These are phyloP conservation scores for Tiphia femorata DNA, from an alignment of 2,888 invertebrate species.

Conservation along the genomic window DNA sequence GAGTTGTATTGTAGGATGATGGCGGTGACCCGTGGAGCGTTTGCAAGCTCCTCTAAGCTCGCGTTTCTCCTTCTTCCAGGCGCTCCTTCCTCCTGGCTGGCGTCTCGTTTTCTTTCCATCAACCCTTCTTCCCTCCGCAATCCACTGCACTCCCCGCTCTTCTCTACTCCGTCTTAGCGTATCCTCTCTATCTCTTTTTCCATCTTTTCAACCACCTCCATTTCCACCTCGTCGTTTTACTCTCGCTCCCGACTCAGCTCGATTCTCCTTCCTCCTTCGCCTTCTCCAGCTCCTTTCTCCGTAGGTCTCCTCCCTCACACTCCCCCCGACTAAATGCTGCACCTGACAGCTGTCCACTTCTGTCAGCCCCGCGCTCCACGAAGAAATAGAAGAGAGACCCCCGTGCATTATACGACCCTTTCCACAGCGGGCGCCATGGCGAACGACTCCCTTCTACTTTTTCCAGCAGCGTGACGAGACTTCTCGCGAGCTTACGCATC, in stretches of 20 bases:
- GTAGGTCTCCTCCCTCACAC: constrained; percentile 1
- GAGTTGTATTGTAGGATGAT: constrained; percentile 59
- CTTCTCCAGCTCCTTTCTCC: too few species aligned
- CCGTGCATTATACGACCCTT: not conserved
- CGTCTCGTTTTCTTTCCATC: constrained; percentile 6
- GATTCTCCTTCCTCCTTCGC: constrained; percentile 12
- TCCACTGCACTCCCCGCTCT: not conserved
- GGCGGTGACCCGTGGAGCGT: constrained; percentile 58
- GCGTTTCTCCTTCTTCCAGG: constrained; percentile 23
- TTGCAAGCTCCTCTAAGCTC: constrained; percentile 52
- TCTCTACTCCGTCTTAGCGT: constrained; percentile 2
- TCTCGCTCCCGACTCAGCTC: constrained; percentile 23
- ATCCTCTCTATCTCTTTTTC: not conserved
- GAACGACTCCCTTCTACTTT: too few species aligned
- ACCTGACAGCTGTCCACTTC: constrained; percentile 51
- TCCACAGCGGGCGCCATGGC: too few species aligned
- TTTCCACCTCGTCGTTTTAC: constrained; percentile 16
- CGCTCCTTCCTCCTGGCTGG: constrained; percentile 10
- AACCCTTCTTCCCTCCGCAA: not conserved
- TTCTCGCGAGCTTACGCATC: too few species aligned
- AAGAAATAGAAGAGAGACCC: constrained; percentile 7
- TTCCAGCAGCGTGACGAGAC: too few species aligned
- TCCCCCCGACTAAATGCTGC: constrained; percentile 55
- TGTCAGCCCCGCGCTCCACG: constrained; percentile 15
- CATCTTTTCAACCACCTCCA: not conserved